Evolutionary conservation across 2,888 invertebrate species (phyloP).

Genomic region (Bedellia somnulentella): DNA sequence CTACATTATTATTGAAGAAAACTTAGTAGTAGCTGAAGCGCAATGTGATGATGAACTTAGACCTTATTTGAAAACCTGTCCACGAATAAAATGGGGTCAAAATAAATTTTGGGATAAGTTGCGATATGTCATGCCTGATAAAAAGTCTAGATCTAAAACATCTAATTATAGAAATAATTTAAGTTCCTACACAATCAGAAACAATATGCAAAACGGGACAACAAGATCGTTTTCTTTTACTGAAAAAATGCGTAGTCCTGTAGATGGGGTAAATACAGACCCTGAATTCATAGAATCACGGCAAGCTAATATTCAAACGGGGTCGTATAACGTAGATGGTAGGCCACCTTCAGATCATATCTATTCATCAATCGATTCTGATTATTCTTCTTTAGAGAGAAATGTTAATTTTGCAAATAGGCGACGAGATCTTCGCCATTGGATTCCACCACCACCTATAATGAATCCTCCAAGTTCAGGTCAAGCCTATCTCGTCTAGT

Average conservation of each 20-base stretch:
- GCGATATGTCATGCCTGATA: constrained; percentile 84
- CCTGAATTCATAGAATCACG: constrained; percentile 44
- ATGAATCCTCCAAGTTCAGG: constrained; percentile 40
- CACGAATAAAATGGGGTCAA: constrained; percentile 84
- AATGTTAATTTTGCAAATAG: constrained; percentile 53
- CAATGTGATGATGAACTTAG: constrained; percentile 85
- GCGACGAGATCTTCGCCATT: constrained; percentile 44
- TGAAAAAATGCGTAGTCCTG: constrained; percentile 40
- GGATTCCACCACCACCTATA: constrained; percentile 47
- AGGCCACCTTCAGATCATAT: constrained; percentile 86
- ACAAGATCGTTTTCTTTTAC: constrained; percentile 64
- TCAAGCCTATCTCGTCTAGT: constrained; percentile 56
- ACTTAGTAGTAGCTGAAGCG: constrained; percentile 75
- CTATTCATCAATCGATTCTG: constrained; percentile 88
- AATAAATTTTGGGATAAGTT: constrained; percentile 93
- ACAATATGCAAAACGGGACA: constrained; percentile 60
- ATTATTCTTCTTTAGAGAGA: constrained; percentile 80
- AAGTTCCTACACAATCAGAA: constrained; percentile 80
- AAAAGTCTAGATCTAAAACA: constrained; percentile 46
- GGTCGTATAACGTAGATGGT: constrained; percentile 53
- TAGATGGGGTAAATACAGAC: constrained; percentile 66
- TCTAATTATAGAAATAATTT: constrained; percentile 75
- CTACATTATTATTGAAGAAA: constrained; percentile 84
- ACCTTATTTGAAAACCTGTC: constrained; percentile 85
- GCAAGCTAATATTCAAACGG: constrained; percentile 35